Percentiles rank a stretch among this genome's conserved stretches.
Evolutionary conservation across 2,888 invertebrate species (phyloP).

Genomic region (Rhagium mordax): DNA sequence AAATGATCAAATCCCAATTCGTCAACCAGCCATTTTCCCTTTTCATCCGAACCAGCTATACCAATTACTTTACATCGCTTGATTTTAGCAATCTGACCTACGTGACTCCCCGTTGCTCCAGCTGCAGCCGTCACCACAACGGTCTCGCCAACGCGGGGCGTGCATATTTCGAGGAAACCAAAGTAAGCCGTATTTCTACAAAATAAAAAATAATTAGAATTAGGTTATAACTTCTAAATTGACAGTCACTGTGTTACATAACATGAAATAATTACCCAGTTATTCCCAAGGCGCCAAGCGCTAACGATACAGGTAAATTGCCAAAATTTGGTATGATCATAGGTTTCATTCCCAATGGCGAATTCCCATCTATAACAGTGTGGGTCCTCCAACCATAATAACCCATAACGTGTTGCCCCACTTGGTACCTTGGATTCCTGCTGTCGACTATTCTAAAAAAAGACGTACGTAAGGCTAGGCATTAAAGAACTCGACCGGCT

Average conservation of each 20-base stretch:
- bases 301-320: slow-evolving; percentile 75
- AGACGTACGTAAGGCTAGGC: not conserved
- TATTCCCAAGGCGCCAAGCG: slow-evolving; percentile 78
- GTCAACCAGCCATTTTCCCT: slow-evolving; percentile 77
- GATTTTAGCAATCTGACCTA: slow-evolving; percentile 85
- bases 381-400: slow-evolving; percentile 80
- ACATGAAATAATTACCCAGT: slow-evolving; percentile 74
- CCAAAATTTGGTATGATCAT: slow-evolving; percentile 75
- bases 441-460: slow-evolving; percentile 78
- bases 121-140: slow-evolving; percentile 84
- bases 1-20: slow-evolving; percentile 79
- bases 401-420: slow-evolving; percentile 76
- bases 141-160: slow-evolving; percentile 81
- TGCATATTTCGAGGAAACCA: slow-evolving; percentile 80
- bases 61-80: slow-evolving; percentile 81
- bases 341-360: slow-evolving; percentile 54
- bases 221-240: too few species aligned
- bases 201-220: not conserved
- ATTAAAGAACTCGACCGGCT: slow-evolving; percentile 47
- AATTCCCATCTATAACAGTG: slow-evolving; percentile 71
- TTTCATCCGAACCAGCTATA: slow-evolving; percentile 80
- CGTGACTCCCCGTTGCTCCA: slow-evolving; percentile 84
- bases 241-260: not conserved
- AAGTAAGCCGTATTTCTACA: slow-evolving; percentile 83
- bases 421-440: slow-evolving; percentile 76